Base-by-base conservation (phyloP, 2,797 vertebrate genomes). In the Acrocephalus scirpaceus region DNA sequence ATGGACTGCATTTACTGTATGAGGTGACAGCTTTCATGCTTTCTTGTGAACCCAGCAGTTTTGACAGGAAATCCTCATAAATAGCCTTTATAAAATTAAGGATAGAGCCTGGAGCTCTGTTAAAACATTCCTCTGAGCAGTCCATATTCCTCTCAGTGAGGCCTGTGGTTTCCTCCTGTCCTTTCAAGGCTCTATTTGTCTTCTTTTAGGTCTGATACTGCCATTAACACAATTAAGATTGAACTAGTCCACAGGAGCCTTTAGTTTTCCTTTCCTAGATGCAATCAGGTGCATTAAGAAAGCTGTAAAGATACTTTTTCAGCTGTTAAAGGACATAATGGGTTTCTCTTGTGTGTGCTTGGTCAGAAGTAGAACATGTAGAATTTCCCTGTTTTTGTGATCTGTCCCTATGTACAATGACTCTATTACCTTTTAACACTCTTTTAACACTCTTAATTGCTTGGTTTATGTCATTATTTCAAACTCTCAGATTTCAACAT, bases 401-500 rank as follows among this genome's bases (percentile, higher is more conserved):
- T 71, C 61, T 57, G 47, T 72, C 85, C 66, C 79, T 67, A 13
- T 61, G 71, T 75, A 65, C 30, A 82, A 86, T 6, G 8, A 44
- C 80, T 79, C 70, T 57, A 16, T 64, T 94, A 88, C 60, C 73
- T 86, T 58, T 38, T 16, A 84, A 81, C 47, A 29, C 50, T 71
- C 62, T 69, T 90, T n/a, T 42, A 86, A 88, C 47, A 15, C 50
- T 74, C 66, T 64, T 34, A 22, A 69, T 76, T 56, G 34, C 56
- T 78, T 38, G 5, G 36, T 95, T 88, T 47, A 29, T 78, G 53
- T 67, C 73, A 70, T 92, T 84, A 48, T 93, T 95, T 82, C 60
- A 86, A 86, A 82, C 42, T 60, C 38, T 86, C 89, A 7, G 38
- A 82, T 90, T 92, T 77, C 91, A 87, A 76, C 86, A 76, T 92